Conservation (phyloP, 1,140 invertebrate species). For the Drosophila triauraria region DNA sequence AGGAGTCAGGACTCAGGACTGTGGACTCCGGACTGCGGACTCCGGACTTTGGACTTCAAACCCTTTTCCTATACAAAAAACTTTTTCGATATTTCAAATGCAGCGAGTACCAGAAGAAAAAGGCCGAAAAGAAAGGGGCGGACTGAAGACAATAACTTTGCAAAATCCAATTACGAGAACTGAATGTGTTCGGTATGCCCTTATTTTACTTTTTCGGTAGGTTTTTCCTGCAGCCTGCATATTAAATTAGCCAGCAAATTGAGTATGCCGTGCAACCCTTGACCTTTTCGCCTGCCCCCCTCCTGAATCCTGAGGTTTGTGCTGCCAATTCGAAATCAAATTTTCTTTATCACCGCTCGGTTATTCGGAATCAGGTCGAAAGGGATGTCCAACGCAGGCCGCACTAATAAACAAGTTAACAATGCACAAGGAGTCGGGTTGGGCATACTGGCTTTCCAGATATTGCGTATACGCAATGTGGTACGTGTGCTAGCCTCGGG, state of each 20-base stretch:
- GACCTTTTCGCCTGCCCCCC: conserved; percentile 27
- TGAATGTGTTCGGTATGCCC: conserved; percentile 42
- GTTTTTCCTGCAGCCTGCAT: conserved; percentile 65
- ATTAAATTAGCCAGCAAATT: conserved; percentile 81
- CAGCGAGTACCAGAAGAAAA: conserved; percentile 38
- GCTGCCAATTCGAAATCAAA: conserved; percentile 75
- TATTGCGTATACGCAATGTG: conserved; percentile 64
- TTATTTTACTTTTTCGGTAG: conserved; percentile 45
- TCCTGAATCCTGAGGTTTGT: conserved; percentile 14
- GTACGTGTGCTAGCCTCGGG: conserved; percentile 52
- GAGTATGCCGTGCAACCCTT: conserved; percentile 45
- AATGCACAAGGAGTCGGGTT: conserved; percentile 31
- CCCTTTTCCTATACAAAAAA: conserved; percentile 55
- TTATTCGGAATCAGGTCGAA: conserved; percentile 40
- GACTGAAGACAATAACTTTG: conserved; percentile 73
- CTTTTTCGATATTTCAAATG: conserved; percentile 81
- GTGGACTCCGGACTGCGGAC: neutral
- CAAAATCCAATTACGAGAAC: conserved; percentile 69
- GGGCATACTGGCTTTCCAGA: conserved; percentile 2
- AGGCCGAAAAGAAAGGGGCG: conserved; percentile 6
- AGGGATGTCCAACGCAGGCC: conserved; percentile 8
- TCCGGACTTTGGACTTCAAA: conserved; percentile 6
- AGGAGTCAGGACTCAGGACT: conserved; percentile 4
- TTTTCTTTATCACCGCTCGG: conserved; percentile 53
- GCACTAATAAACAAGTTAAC: conserved; percentile 49